Base-by-base conservation (phyloP, 2,797 vertebrate genomes). In the Eupleurogrammus muticus region DNA sequence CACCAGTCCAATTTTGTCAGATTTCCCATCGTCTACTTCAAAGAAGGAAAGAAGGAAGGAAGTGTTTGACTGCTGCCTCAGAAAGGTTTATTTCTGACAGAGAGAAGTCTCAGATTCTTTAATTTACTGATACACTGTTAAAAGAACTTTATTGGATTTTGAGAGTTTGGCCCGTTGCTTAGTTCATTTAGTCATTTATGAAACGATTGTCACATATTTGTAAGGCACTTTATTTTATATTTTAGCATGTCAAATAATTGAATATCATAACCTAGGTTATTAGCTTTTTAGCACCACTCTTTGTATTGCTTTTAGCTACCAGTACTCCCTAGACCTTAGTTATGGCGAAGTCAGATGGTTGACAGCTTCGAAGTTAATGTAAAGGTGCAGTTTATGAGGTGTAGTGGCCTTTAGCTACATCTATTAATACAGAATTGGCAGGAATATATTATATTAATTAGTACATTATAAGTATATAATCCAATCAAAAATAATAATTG, bases 1-100 rank as follows among this genome's bases (percentile, higher is more conserved):
- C 53, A 59, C 52, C 19, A 0, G 68, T 47, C 40, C 24, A 9
- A 57, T 65, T 70, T 53, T 62, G 75, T 77, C 66, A 63, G 47
- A 60, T 74, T 80, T 80, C 5, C 19, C 42, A 67, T 83, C 72
- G 55, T 35, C 50, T 35, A 47, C 52, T 49, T 72, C 23, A 10
- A 51, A 21, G 35, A 12, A 50, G 50, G 61, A 73, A 46, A n/a
- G 38, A 54, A 49, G 46, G 28, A 55, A 63, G 58, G 48, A 67
- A 53, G 68, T 19, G 54, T 53, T 56, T 20, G 38, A 53, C 61
- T 68, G 53, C 57, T 55, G 44, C 55, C 58, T 77, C 73, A 65
- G 35, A 79, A 1, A 63, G 57, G 53, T 44, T 51, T 48, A n/a
- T 32, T 17, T 23, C 9, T 34, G 40, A 59, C 17, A 48, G 10